Evolutionary conservation across 2,888 invertebrate species (phyloP).

Genomic region (Choreutis nemorana): DNA sequence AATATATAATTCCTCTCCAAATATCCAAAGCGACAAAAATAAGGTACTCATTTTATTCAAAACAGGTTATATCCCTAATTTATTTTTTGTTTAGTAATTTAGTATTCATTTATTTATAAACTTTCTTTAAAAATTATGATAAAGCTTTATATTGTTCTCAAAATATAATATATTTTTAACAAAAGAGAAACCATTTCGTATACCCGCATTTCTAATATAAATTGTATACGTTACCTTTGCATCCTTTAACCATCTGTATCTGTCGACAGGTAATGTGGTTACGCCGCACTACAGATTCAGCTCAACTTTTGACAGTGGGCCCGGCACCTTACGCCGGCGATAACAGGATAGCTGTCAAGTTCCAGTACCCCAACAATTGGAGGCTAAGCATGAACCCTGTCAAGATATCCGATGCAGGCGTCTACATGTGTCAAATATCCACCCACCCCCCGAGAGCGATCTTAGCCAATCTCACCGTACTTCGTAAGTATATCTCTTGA

Average conservation of each 20-base stretch:
- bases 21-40: no score
- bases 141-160: no score
- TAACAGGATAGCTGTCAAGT: constrained; percentile 69
- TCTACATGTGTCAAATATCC: constrained; percentile 84
- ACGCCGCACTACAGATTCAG: constrained; percentile 68
- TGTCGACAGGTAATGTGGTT: constrained; percentile 72
- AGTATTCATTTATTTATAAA: no score
- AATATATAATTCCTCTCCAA: no score
- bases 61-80: no score
- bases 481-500: constrained; percentile 76
- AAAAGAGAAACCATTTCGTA: neutral
- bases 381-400: constrained; percentile 75
- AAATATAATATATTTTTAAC: no score
- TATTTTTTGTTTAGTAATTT: no score
- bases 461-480: constrained; percentile 76
- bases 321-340: constrained; percentile 71
- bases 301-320: constrained; percentile 72
- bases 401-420: constrained; percentile 73
- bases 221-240: no score
- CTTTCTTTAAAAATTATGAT: no score
- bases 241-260: no score
- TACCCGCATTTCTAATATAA: neutral
- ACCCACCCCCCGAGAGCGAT: constrained; percentile 81
- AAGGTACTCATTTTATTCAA: no score
- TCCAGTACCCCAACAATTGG: constrained; percentile 78